A percentile compares a stretch with the other conserved stretches of the same genome.
Conservation (phyloP, 2,113 vertebrate genomes). For the Rhinopomastus cyanomelas region DNA sequence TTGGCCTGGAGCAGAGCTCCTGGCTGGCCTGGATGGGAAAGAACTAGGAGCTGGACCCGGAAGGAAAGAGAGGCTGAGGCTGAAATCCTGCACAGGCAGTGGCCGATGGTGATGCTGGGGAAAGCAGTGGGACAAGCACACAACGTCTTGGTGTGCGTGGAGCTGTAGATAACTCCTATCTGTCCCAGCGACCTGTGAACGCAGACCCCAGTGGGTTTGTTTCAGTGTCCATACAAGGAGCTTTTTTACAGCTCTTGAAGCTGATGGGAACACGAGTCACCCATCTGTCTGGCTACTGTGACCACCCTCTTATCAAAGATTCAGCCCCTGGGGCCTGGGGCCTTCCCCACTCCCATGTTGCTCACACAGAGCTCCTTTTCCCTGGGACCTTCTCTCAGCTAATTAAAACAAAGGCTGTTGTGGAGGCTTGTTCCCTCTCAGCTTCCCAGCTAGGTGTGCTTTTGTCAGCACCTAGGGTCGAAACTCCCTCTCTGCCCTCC, state of each 20-base stretch:
- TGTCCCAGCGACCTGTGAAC: neutral
- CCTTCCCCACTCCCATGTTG: fast-evolving
- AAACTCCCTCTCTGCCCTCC: neutral
- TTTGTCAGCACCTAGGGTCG: neutral
- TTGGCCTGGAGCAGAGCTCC: neutral
- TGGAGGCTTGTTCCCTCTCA: neutral
- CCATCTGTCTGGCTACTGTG: neutral
- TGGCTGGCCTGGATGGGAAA: neutral
- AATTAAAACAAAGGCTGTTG: neutral
- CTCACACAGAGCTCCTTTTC: neutral
- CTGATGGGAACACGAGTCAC: neutral
- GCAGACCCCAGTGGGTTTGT: neutral
- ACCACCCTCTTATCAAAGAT: neutral
- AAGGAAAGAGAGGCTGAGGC: neutral
- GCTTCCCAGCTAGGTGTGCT: neutral
- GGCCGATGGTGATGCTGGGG: neutral
- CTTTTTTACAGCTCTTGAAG: neutral
- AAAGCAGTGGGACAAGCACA: neutral
- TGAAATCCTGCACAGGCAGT: neutral
- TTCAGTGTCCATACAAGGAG: neutral
- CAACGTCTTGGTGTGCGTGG: fast-evolving
- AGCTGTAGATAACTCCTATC: neutral
- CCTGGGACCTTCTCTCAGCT: neutral
- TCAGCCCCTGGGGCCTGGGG: neutral
- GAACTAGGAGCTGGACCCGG: neutral